phyloP scores from a whole-genome alignment of 2,888 invertebrate species.

The Meloe dianella region DNA sequence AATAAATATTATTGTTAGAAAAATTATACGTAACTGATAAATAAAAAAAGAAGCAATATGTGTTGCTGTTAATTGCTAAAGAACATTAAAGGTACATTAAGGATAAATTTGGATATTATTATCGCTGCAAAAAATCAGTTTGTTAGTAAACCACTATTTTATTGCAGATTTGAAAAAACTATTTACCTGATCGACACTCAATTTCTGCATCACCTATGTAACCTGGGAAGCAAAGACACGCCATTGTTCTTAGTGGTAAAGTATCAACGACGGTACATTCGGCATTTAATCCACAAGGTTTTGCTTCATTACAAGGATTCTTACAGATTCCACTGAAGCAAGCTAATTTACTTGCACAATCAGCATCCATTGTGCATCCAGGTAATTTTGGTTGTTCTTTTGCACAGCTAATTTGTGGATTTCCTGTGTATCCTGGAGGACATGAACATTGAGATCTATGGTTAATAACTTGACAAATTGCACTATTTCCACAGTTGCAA shows the following conservation, averaged over 20 bases:
- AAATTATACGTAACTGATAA: neutral
- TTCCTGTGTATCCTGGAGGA: slow-evolving; percentile 80
- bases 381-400: slow-evolving; percentile 64
- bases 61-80: slow-evolving; percentile 43
- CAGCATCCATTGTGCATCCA: slow-evolving; percentile 79
- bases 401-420: slow-evolving; percentile 73
- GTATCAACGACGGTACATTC: slow-evolving; percentile 86
- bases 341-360: slow-evolving; percentile 84
- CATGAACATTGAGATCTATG: slow-evolving; percentile 82
- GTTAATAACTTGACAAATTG: slow-evolving; percentile 77
- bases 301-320: slow-evolving; percentile 78
- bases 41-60: slow-evolving; percentile 20
- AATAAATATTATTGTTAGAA: slow-evolving; percentile 16
- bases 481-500: slow-evolving; percentile 80
- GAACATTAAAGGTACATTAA: slow-evolving; percentile 18
- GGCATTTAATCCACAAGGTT: slow-evolving; percentile 81
- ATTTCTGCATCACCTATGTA: slow-evolving; percentile 86
- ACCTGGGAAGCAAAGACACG: slow-evolving; percentile 84
- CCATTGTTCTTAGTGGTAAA: slow-evolving; percentile 84
- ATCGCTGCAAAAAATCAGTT: slow-evolving; percentile 21
- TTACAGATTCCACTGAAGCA: slow-evolving; percentile 81
- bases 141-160: neutral
- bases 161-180: neutral
- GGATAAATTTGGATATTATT: slow-evolving; percentile 13
- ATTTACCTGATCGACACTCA: slow-evolving; percentile 79